Conservation (phyloP, 2,888 invertebrate genomes). For the Clusia tigrina region DNA sequence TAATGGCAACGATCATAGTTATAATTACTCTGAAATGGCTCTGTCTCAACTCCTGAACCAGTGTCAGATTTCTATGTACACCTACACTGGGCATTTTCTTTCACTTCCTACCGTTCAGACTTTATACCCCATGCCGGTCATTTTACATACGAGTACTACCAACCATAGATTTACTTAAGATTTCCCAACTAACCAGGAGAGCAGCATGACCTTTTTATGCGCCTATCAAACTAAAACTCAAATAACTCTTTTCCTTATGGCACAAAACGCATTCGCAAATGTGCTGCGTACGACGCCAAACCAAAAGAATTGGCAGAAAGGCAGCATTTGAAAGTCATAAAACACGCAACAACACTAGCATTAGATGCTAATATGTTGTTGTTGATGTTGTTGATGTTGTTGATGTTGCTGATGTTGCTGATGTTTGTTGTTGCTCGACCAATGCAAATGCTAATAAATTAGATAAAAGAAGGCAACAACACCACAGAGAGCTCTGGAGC, state of each 20-base stretch:
- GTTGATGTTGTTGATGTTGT: neutral
- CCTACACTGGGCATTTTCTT: too few relatives aligned
- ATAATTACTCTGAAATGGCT: too few relatives aligned
- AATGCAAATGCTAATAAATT: constrained; percentile 27
- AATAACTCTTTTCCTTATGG: constrained; percentile 25
- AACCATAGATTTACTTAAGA: neutral
- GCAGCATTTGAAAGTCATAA: constrained; percentile 4
- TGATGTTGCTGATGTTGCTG: too few relatives aligned
- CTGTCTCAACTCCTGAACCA: too few relatives aligned
- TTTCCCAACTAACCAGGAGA: neutral
- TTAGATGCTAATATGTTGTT: constrained; percentile 15
- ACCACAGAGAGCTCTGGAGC: too few relatives aligned
- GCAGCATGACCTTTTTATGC: constrained; percentile 25
- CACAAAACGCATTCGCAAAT: neutral
- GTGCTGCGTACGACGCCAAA: constrained; percentile 2
- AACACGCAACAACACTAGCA: constrained; percentile 16
- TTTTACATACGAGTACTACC: too few relatives aligned
- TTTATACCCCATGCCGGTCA: too few relatives aligned
- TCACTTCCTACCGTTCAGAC: too few relatives aligned
- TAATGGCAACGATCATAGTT: too few relatives aligned
- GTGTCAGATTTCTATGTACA: too few relatives aligned
- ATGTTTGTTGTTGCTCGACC: constrained; percentile 4
- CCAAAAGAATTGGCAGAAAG: neutral
- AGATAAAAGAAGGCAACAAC: constrained; percentile 22
- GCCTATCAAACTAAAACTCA: constrained; percentile 19